phyloP scores from a whole-genome alignment of 2,888 invertebrate species.

The Craniophora ligustri region DNA sequence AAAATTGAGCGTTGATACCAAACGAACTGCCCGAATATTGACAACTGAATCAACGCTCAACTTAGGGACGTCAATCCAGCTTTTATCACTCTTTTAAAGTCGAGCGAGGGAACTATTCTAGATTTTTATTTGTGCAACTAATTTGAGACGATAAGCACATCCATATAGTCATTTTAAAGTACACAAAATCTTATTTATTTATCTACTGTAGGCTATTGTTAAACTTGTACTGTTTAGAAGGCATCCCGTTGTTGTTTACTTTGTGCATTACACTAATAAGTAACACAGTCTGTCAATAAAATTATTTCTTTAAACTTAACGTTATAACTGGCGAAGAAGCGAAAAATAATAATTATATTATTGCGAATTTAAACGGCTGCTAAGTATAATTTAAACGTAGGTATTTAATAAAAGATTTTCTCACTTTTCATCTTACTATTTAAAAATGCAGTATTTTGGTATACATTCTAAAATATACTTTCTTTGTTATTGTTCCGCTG shows the following conservation, averaged over 20 bases:
- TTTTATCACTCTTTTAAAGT: slow-evolving; percentile 19
- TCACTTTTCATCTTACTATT: slow-evolving; percentile 84
- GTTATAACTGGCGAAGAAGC: slow-evolving; percentile 80
- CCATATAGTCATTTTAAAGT: slow-evolving; percentile 70
- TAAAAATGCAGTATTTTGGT: slow-evolving; percentile 88
- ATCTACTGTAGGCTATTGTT: slow-evolving; percentile 85
- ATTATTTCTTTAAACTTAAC: slow-evolving; percentile 75
- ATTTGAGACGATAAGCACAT: slow-evolving; percentile 34
- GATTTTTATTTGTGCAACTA: slow-evolving; percentile 40
- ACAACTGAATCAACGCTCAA: slow-evolving; percentile 16
- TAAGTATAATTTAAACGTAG: slow-evolving; percentile 60
- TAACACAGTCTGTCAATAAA: slow-evolving; percentile 83
- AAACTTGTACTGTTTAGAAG: slow-evolving; percentile 88
- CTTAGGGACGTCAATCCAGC: slow-evolving; percentile 12
- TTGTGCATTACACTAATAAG: slow-evolving; percentile 82
- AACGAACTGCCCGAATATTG: slow-evolving; percentile 4
- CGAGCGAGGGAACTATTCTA: slow-evolving; percentile 33
- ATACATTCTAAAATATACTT: slow-evolving; percentile 83
- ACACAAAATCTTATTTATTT: slow-evolving; percentile 70
- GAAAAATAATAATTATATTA: slow-evolving; percentile 70
- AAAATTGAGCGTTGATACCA: slow-evolving; percentile 19
- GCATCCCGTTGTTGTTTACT: slow-evolving; percentile 85
- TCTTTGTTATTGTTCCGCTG: slow-evolving; percentile 78
- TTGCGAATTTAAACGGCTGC: slow-evolving; percentile 66
- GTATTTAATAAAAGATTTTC: slow-evolving; percentile 69